A percentile compares a stretch with the other conserved stretches of the same genome.
These are phyloP conservation scores for Melanotus villosus DNA, from an alignment of 2,888 invertebrate species.

Conservation along the genomic window DNA sequence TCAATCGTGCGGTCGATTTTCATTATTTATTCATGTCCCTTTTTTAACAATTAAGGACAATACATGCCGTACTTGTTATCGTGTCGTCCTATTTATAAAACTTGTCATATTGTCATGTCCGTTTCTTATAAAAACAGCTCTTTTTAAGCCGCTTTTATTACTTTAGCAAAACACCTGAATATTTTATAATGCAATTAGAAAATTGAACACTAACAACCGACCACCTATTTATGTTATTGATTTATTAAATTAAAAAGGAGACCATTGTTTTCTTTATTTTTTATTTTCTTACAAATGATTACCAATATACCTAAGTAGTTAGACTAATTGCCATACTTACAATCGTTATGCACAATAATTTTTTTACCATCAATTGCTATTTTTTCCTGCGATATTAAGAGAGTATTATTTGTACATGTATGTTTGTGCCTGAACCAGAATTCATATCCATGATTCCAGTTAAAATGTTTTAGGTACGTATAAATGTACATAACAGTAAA, in stretches of 20 bases:
- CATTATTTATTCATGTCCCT: conserved; percentile 33
- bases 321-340: neutral
- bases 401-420: neutral
- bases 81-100: neutral
- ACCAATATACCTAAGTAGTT: neutral
- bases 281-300: neutral
- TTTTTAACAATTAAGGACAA: conserved; percentile 27
- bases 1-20: conserved; percentile 20
- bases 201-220: conserved; percentile 22
- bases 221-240: conserved; percentile 13
- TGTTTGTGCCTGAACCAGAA: neutral
- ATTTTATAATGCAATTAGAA: conserved; percentile 34
- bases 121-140: neutral
- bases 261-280: conserved; percentile 11
- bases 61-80: conserved; percentile 8
- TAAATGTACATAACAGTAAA: conserved; percentile 29
- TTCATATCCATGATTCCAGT: neutral
- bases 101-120: conserved; percentile 15
- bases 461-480: neutral
- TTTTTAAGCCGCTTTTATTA: conserved; percentile 1
- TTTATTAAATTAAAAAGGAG: conserved; percentile 15
- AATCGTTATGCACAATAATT: neutral
- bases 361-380: neutral
- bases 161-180: conserved; percentile 13
- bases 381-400: neutral